phyloP scores from a whole-genome alignment of 2,888 invertebrate genomes.

The Platypus cylindrus region DNA sequence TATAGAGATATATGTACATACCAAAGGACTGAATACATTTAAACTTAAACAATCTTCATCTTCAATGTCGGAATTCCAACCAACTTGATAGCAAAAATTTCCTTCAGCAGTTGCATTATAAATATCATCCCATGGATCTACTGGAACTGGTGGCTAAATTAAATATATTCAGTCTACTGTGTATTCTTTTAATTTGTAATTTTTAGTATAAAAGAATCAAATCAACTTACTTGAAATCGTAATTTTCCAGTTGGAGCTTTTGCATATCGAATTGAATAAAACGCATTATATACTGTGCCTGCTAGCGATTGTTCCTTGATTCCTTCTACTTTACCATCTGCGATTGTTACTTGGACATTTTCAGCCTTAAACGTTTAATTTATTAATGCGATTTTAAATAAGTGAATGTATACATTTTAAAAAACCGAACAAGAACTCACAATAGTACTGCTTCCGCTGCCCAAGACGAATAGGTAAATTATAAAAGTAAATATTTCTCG shows the following conservation, averaged over 20 bases:
- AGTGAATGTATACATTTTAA: too few species aligned
- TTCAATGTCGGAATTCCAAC: slow-evolving; percentile 6
- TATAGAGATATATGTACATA: background rate
- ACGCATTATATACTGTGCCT: slow-evolving; percentile 8
- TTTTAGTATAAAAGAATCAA: background rate
- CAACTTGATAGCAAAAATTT: slow-evolving; percentile 9
- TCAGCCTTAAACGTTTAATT: too few species aligned
- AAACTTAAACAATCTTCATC: slow-evolving; percentile 11
- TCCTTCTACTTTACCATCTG: slow-evolving; percentile 10
- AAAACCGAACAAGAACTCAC: too few species aligned
- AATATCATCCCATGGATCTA: slow-evolving; percentile 8
- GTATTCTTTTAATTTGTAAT: background rate
- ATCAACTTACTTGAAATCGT: slow-evolving; percentile 6
- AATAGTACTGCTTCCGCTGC: too few species aligned
- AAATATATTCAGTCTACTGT: slow-evolving; percentile 3
- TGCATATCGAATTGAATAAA: slow-evolving; percentile 10
- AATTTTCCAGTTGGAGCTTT: slow-evolving; percentile 8
- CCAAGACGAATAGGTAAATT: too few species aligned
- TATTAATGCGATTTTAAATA: too few species aligned
- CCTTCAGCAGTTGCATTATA: slow-evolving; percentile 8
- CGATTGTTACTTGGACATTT: slow-evolving; percentile 10
- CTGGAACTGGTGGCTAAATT: slow-evolving; percentile 8
- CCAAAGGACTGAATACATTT: slow-evolving; percentile 10
- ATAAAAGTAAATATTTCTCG: too few species aligned
- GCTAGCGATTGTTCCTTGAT: slow-evolving; percentile 2